Evolutionary conservation across 2,888 invertebrate species (phyloP).

Genomic region (Drosophila antonietae): DNA sequence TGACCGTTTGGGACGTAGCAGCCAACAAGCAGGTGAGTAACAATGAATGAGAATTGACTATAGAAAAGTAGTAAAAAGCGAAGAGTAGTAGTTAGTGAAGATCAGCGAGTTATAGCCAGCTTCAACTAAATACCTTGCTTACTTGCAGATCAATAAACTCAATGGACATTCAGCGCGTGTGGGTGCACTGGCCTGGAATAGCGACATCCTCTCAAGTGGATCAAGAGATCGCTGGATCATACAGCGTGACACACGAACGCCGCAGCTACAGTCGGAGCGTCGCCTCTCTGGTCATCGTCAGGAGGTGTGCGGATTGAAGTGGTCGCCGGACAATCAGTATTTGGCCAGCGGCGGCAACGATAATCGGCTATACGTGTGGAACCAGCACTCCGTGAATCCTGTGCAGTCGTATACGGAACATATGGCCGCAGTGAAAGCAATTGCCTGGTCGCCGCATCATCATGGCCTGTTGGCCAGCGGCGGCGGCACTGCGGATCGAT

Average conservation of each 20-base stretch:
- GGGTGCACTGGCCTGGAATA: slow-evolving; percentile 98
- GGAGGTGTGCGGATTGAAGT: slow-evolving; percentile 98
- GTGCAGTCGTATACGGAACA: slow-evolving; percentile 98
- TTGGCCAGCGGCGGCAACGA: slow-evolving; percentile 99
- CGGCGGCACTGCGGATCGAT: slow-evolving; percentile 99
- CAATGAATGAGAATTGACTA: no score
- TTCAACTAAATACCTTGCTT: background rate
- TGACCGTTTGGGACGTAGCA: slow-evolving; percentile 99
- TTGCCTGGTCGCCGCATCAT: slow-evolving; percentile 99
- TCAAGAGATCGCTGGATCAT: slow-evolving; percentile 97
- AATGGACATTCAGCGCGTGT: slow-evolving; percentile 96
- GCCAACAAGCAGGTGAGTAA: slow-evolving; percentile 91
- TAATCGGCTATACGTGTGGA: slow-evolving; percentile 87
- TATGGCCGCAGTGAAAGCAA: slow-evolving; percentile 98
- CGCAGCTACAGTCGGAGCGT: slow-evolving; percentile 90
- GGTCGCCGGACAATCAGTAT: slow-evolving; percentile 99
- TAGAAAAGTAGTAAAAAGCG: no score
- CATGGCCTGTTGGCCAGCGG: slow-evolving; percentile 98
- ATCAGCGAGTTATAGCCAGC: no score
- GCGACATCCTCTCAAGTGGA: slow-evolving; percentile 97
- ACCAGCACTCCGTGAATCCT: slow-evolving; percentile 93
- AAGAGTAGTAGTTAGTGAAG: no score
- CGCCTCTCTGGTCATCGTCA: slow-evolving; percentile 96
- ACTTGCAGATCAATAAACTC: slow-evolving; percentile 90
- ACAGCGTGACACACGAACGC: slow-evolving; percentile 96